Base-by-base conservation (phyloP, 2,113 vertebrate genomes). In the Hippocampus comes region DNA sequence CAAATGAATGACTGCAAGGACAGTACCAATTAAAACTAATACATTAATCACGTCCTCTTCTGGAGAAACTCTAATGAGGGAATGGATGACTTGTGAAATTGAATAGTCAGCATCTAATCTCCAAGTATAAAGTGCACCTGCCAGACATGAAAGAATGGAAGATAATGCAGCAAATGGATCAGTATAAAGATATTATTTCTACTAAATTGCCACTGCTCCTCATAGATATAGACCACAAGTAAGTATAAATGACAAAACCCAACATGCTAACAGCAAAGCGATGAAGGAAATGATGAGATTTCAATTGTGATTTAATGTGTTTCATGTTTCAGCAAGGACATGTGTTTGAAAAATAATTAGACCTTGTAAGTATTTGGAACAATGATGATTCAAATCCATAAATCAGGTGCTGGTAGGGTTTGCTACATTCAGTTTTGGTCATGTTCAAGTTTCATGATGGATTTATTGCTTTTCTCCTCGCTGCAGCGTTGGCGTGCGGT, bases 21-120 rank as follows among this genome's bases (percentile, higher is more conserved):
- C 67, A 74, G 69, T 57, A 61, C 61, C 76, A 78, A 75, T 81
- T 84, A 63, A 53, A 59, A 73, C 74, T 82, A 81, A 84, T 82
- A 73, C 82, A 79, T 74, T 79, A 78, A 84, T 82, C 80, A 80
- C 75, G 68, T 51, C 56, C 42, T 60, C 76, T 79, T 79, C 51
- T 68, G 71, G 73, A 69, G 48, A n/a, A 46, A 79, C 74, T 72
- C 70, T 34, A 69, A 68, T 59, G 73, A 81, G 68, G 48, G 43
- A 72, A 69, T 76, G 70, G 61, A 77, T 73, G 77, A 76, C 70
- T 69, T 71, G 72, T 67, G 70, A 74, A 84, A 85, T 78, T 57
- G 65, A 72, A 74, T 55, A 67, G 69, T 65, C 67, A 74, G 75
- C 60, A 81, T 78, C 70, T 66, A 48, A 66, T 73, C 64, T 73